Base-by-base conservation (phyloP, 2,888 invertebrate species). In the Thalpophila matura region DNA sequence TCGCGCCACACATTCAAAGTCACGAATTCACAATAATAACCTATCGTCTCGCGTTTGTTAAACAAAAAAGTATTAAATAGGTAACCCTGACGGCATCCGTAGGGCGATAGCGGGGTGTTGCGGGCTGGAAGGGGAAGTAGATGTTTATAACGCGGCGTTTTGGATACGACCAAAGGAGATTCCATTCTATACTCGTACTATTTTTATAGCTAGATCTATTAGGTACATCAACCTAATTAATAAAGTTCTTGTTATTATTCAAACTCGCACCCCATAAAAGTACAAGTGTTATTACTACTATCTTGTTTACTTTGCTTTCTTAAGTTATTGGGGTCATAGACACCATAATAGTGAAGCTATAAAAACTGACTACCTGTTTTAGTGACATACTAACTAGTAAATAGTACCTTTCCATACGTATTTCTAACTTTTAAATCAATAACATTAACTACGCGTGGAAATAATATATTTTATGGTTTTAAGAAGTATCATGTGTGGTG, bases 241-340 rank as follows among this genome's bases (percentile, higher is more conserved):
- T 24, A 35, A 59, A 65, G 42, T 45, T 50, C 4, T 20, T 7
- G 5, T 33, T 33, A 57, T 12, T 26, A 24, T n/a, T 26, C 26
- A 38, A 24, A 20, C 12, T 29, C 26, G 12, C 2, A 22, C n/a
- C n/a, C n/a, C 27, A 27, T 49, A 64, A 45, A 55, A 18, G 37
- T 45, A 40, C 22, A 37, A 63, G 16, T 63, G 22, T 26, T 43
- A 22, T 45, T 46, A 40, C 24, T 4, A 46, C 16, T 18, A 7
- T 26, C 29, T 42, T 47, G 40, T 66, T 47, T 67, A 18, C 14
- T 27, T n/a, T 37, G 12, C 24, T 14, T 18, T 29, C 24, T 46
- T 16, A 31, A 27, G 10, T 37, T 47, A 67, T 60, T 46, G 18
- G 20, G 59, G 33, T 59, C 59, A 10, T 26, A 38, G 29, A 45